Base-by-base conservation (phyloP, 2,797 vertebrate genomes). In the Etheostoma nigrum region DNA sequence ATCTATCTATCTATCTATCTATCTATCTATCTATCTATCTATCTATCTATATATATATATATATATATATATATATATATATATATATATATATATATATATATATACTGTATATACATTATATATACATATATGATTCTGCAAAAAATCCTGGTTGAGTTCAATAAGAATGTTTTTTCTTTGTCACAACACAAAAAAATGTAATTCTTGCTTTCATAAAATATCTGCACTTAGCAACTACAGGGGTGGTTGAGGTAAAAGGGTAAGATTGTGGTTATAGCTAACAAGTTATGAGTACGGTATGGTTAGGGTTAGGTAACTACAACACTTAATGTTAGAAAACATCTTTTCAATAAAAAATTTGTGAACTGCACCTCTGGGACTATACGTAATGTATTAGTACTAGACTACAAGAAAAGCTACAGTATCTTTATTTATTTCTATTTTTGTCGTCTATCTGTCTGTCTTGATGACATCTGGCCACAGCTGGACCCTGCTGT, bases 401-500 rank as follows among this genome's bases (percentile, higher is more conserved):
- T 12, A 55, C 21, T 4, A 15, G 15, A 33, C 3, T 13, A 15
- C 14, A 54, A 23, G 10, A 15, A 49, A 55, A 36, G 8, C 15
- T 51, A 48, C 25, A n/a, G n/a, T 5, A 8, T 47, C 4, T 48
- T 4, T 63, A 15, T 51, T 11, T 18, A 11, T 36, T 16, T 47
- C 19, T 51, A 36, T 12, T 12, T 51, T 12, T 44, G 42, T 44
- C 13, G 4, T 58, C 2, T n/a, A 11, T 58, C 25, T 12, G 5
- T 44, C 44, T 42, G 58, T 14, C 53, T 45, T 19, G 5, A 19
- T 2, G 47, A 7, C 40, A 51, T 51, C 1, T 5, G 63, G 61
- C 44, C 76, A 65, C 79, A 86, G 63, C 72, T 83, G 83, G 47
- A 77, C n/a, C 6, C 18, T 16, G 19, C 53, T 52, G 48, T 54